Conservation (phyloP, 2,888 invertebrate species). For the Agriotes lineatus region DNA sequence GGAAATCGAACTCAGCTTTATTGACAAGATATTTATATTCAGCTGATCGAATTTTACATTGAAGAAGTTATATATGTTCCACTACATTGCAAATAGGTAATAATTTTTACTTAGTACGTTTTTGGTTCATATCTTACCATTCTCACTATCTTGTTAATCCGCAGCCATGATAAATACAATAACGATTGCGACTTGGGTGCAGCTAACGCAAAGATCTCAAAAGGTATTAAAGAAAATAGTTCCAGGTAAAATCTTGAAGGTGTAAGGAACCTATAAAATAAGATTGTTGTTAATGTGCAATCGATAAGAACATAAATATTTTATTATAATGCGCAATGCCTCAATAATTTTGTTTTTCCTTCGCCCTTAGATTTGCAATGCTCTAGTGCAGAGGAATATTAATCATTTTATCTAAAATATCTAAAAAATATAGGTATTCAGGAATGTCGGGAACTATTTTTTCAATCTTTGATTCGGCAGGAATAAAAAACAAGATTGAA, state of each 20-base stretch:
- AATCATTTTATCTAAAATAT: too few species aligned
- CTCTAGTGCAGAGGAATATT: too few species aligned
- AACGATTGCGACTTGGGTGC: not conserved
- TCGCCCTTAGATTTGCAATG: too few species aligned
- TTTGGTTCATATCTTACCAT: constrained; percentile 26
- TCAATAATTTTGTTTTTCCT: too few species aligned
- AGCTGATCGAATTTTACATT: constrained; percentile 48
- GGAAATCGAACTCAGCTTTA: constrained; percentile 47
- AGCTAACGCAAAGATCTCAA: constrained; percentile 37
- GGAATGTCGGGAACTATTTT: too few species aligned
- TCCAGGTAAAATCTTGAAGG: constrained; percentile 42
- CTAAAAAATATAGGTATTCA: too few species aligned
- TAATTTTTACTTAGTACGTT: not conserved
- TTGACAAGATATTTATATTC: constrained; percentile 47
- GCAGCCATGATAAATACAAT: constrained; percentile 31
- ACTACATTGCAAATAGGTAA: constrained; percentile 27
- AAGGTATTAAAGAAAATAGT: constrained; percentile 38
- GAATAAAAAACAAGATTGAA: too few species aligned
- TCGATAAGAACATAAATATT: not conserved
- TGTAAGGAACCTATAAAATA: constrained; percentile 37
- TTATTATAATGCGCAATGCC: too few species aligned
- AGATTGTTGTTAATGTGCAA: not conserved
- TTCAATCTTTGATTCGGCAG: too few species aligned
- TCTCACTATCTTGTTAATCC: constrained; percentile 43
- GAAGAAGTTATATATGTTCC: constrained; percentile 47